Base-by-base conservation (phyloP, 1,140 invertebrate species). In the Wiebesia pumilae region DNA sequence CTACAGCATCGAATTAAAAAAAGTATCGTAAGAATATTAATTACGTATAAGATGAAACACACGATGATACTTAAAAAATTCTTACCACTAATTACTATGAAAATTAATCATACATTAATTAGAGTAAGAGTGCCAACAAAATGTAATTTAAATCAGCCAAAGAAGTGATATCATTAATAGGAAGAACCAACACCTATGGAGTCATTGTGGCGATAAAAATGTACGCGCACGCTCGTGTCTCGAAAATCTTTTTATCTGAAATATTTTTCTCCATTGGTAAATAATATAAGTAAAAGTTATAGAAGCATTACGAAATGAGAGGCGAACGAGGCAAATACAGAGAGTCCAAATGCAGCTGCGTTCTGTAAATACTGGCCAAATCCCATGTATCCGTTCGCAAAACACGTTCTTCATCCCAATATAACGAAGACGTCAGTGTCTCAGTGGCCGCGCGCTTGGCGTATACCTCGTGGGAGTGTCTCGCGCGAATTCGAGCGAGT, bases 351-450 rank as follows among this genome's bases (percentile, higher is more conserved):
- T 67, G 77, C 83, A 79, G 83, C 75, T 84, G 83, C 27, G 27
- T 24, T 33, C 82, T 58, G 82, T 75, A 75, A 75, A 83, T 75
- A 65, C 54, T n/a, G 38, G 80, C 47, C 80, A 84, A 84, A 84
- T 78, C 38, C 54, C 4, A n/a, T 78, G 58, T 78, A 84, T 84
- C 54, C 83, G 38, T 62, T 84, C 38, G 54, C 54, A 78, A 47
- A 67, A 77, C 35, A 75, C 47, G 51, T 58, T 47, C 51, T 40
- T 78, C 75, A 71, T 75, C 40, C 84, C 84, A 80, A 75, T 38
- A 78, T 86, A 82, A 89, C 81, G 86, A 89, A 91, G 90, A 89
- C 82, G 83, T 89, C 86, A 86, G 54, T 30, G 65, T 71, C 77
- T 80, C 84, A 16, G n/a, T n/a, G 43, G 47, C n/a, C 9, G 2